Conservation (phyloP, 2,797 vertebrate genomes). For the Sphenodon punctatus region DNA sequence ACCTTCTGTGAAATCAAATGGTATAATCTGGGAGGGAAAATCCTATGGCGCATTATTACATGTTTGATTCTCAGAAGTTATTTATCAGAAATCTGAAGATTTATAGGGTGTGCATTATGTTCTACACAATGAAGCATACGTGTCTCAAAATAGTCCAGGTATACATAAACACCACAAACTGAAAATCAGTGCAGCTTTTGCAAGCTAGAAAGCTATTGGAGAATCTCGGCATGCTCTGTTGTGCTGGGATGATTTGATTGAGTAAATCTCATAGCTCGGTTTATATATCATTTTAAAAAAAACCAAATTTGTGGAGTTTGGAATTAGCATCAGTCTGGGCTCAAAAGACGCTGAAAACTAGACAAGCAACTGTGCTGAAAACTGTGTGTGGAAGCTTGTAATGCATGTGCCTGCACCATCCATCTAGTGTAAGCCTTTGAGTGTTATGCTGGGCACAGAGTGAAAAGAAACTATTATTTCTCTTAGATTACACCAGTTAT, state of each 20-base stretch:
- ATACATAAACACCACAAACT: neutral
- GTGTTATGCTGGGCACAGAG: neutral
- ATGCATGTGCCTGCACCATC: no score
- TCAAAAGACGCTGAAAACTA: neutral
- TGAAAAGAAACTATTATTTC: neutral
- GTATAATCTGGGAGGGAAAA: neutral
- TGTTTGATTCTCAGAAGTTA: neutral
- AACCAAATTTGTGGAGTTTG: neutral
- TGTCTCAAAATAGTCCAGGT: neutral
- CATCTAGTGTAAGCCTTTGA: neutral
- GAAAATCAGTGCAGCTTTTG: neutral
- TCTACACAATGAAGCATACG: neutral
- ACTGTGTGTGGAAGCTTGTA: neutral
- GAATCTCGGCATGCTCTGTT: neutral
- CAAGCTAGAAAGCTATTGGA: neutral
- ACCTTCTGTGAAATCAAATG: conserved; percentile 43
- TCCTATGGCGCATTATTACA: neutral
- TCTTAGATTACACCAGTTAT: no score
- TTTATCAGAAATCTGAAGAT: conserved; percentile 12
- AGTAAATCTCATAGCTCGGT: neutral
- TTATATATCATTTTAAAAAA: neutral
- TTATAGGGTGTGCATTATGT: neutral
- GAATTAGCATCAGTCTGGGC: neutral
- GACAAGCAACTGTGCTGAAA: neutral
- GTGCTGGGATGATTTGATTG: neutral